phyloP scores from a whole-genome alignment of 2,888 invertebrate genomes.

The Pseudococcus longispinus region DNA sequence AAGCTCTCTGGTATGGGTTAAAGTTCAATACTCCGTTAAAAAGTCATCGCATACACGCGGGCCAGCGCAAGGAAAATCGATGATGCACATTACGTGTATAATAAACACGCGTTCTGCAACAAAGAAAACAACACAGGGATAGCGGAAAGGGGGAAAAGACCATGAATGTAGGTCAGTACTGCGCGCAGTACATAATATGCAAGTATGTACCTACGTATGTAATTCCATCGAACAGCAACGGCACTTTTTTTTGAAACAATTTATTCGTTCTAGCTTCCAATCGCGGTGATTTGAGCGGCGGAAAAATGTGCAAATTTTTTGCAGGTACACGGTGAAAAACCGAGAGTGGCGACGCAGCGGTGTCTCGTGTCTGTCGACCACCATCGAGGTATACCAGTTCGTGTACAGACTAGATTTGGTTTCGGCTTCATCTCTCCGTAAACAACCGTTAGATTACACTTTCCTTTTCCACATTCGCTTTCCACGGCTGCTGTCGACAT shows the following conservation, averaged over 20 bases:
- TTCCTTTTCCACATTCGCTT: conserved; percentile 35
- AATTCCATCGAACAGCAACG: neutral
- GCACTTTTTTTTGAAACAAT: neutral
- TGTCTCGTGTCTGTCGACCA: too few relatives aligned
- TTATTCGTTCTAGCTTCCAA: neutral
- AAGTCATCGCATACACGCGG: conserved; percentile 39
- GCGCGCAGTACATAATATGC: conserved; percentile 34
- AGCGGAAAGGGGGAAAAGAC: neutral
- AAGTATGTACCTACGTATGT: too few relatives aligned
- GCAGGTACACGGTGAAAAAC: neutral
- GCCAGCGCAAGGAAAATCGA: conserved; percentile 35
- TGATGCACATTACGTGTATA: conserved; percentile 46
- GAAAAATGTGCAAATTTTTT: neutral
- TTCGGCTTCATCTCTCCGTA: neutral
- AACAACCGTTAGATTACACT: conserved; percentile 34
- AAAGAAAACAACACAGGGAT: neutral
- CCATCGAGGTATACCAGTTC: neutral
- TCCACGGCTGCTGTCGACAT: neutral
- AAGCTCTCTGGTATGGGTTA: conserved; percentile 29
- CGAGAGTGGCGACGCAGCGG: neutral
- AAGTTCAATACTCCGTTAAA: conserved; percentile 51
- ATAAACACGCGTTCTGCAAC: neutral
- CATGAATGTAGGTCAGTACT: conserved; percentile 50
- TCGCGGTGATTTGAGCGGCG: neutral
- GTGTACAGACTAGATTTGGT: neutral